phyloP scores from a whole-genome alignment of 2,113 vertebrate species.

The Axis porcinus region DNA sequence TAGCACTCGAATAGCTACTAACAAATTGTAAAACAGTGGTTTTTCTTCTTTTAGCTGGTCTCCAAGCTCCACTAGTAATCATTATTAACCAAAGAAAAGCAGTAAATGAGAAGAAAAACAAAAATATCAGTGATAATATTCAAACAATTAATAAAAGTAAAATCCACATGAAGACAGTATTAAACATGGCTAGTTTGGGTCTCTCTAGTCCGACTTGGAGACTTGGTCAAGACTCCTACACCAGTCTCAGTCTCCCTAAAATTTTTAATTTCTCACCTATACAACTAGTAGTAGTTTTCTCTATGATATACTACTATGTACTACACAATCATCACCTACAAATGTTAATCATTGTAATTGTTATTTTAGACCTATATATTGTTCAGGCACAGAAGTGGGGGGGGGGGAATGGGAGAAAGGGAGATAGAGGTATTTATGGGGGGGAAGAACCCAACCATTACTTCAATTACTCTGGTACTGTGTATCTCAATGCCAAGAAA shows the following conservation, averaged over 20 bases:
- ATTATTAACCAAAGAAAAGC: not conserved
- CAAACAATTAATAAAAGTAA: not conserved
- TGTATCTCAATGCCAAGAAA: constrained; percentile 1
- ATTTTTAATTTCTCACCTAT: not conserved
- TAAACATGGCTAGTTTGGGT: not conserved
- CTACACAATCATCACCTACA: not conserved
- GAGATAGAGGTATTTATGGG: not conserved
- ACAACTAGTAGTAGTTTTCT: not conserved
- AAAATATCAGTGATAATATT: not conserved
- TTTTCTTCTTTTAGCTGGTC: not conserved
- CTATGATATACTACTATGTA: not conserved
- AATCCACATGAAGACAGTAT: not conserved
- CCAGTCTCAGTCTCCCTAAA: not conserved
- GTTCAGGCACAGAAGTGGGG: not conserved
- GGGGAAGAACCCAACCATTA: not conserved
- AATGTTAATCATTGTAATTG: not conserved
- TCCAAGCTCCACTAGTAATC: not conserved
- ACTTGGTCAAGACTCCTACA: not conserved
- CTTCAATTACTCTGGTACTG: not conserved
- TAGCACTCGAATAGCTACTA: not conserved
- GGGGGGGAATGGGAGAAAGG: not conserved
- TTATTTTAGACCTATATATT: not conserved
- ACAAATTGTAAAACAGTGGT: not conserved
- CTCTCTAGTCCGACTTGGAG: not conserved
- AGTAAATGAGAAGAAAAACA: not conserved